Evolutionary conservation across 2,888 invertebrate species (phyloP).

Genomic region (Hartigia nigra): DNA sequence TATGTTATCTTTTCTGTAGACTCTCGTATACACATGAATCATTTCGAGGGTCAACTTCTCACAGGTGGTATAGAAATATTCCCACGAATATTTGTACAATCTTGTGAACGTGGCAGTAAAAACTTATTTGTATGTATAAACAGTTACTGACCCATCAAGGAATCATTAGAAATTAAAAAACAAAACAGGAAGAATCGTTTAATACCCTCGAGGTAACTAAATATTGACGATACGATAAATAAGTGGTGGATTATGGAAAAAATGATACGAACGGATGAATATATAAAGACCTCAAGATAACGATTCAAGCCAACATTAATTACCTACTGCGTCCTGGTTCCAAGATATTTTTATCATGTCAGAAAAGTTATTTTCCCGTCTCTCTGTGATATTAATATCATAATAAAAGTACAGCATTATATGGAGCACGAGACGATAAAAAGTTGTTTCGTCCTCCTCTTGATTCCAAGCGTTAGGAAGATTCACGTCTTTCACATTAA

Average conservation of each 20-base stretch:
- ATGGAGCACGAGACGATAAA: background rate
- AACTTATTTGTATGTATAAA: too few relatives aligned
- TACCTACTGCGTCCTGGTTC: slow-evolving; percentile 18
- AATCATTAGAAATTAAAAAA: background rate
- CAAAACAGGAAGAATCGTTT: background rate
- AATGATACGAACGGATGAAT: slow-evolving; percentile 22
- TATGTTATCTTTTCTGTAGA: too few relatives aligned
- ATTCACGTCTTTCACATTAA: background rate
- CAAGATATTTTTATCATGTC: background rate
- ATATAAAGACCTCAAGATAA: slow-evolving; percentile 26
- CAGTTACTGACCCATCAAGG: background rate
- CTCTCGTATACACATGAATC: too few relatives aligned
- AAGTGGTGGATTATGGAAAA: background rate
- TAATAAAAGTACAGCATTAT: background rate
- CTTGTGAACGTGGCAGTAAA: too few relatives aligned
- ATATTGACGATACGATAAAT: background rate
- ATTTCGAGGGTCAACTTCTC: too few relatives aligned
- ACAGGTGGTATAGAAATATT: too few relatives aligned
- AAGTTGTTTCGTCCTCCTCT: background rate
- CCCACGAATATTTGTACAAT: too few relatives aligned
- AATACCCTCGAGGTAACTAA: background rate
- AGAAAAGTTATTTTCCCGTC: background rate
- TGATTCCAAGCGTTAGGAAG: background rate
- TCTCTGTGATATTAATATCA: background rate
- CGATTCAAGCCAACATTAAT: slow-evolving; percentile 29